phyloP scores from a whole-genome alignment of 64 coral and sea anemone genomes.

The Astreopora myriophthalma region DNA sequence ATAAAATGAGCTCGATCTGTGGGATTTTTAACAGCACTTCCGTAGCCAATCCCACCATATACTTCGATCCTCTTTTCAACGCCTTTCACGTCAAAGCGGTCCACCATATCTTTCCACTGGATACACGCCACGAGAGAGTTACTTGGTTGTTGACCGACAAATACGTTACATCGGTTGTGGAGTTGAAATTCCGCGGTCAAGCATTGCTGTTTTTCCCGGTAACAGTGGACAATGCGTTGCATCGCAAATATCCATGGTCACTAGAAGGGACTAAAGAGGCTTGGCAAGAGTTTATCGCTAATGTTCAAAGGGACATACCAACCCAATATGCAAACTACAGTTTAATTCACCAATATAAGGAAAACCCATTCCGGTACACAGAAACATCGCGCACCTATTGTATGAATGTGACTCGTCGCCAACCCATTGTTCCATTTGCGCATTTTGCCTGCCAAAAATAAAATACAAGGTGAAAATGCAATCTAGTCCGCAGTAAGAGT shows the following conservation, averaged over 20 bases:
- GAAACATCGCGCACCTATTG: background rate
- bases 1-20: background rate
- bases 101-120: background rate
- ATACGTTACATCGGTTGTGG: background rate
- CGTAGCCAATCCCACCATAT: background rate
- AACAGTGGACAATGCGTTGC: background rate
- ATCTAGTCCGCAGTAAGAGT: no score
- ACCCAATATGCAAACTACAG: background rate
- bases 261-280: background rate
- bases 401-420: background rate
- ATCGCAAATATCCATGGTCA: background rate
- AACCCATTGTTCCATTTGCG: background rate
- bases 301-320: background rate
- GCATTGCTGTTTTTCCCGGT: background rate
- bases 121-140: background rate
- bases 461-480: background rate
- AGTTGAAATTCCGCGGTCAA: slow-evolving; percentile 26
- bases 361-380: background rate
- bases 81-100: background rate
- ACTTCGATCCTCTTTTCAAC: background rate
- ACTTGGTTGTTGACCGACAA: background rate
- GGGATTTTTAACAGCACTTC: background rate
- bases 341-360: background rate
- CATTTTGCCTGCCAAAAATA: background rate
- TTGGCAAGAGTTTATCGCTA: background rate